Conservation (phyloP, 1,140 invertebrate genomes). For the Venturia canescens region DNA sequence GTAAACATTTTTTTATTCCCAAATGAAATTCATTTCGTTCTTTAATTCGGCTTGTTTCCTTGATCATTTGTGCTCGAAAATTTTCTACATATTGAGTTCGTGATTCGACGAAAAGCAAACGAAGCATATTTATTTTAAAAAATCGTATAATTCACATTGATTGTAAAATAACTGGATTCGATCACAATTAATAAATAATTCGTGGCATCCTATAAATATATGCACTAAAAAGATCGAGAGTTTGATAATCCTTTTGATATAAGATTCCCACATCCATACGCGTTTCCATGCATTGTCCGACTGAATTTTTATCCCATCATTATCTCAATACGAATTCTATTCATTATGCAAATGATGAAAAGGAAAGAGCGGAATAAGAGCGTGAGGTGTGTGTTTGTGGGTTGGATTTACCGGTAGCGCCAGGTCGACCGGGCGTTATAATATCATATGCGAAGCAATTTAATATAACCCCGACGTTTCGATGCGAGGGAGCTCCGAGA, state of each 20-base stretch:
- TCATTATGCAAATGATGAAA: neutral
- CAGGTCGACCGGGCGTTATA: conserved; percentile 34
- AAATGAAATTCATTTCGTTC: no score
- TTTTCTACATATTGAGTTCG: no score
- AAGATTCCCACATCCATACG: neutral
- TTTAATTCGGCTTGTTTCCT: no score
- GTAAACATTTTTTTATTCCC: no score
- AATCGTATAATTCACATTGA: neutral
- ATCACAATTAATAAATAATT: neutral
- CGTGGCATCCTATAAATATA: neutral
- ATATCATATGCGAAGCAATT: conserved; percentile 33
- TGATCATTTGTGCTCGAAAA: no score
- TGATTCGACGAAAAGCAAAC: no score
- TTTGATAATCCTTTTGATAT: no score
- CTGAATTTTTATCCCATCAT: conserved; percentile 13
- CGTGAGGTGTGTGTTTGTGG: neutral
- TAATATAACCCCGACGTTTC: conserved; percentile 51
- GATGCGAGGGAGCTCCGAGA: conserved; percentile 51
- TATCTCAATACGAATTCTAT: conserved; percentile 6
- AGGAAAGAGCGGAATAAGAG: neutral
- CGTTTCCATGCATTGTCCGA: neutral
- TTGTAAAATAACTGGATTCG: neutral
- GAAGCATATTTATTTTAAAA: no score
- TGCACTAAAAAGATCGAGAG: neutral
- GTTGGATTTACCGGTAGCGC: conserved; percentile 24